phyloP scores from a whole-genome alignment of 2,797 vertebrate genomes.

The Falco biarmicus region DNA sequence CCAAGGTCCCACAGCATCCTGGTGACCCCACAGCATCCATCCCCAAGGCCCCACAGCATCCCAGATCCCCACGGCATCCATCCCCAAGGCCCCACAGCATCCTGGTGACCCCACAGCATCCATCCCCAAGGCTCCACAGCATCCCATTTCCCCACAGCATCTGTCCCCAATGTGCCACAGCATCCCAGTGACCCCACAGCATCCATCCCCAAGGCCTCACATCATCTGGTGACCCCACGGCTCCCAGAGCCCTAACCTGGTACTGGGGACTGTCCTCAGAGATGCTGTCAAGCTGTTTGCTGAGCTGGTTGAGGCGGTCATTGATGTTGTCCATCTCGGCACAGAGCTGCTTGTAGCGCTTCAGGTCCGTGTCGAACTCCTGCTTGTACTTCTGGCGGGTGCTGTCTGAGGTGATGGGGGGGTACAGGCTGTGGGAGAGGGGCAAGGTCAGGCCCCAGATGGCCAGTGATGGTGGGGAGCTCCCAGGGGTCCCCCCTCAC shows the following conservation, averaged over 20 bases:
- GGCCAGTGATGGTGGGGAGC: too few species aligned
- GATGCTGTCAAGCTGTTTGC: conserved; percentile 80
- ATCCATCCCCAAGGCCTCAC: neutral
- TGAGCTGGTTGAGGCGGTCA: conserved; percentile 83
- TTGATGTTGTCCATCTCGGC: conserved; percentile 84
- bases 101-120: too few species aligned
- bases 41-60: neutral
- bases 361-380: conserved; percentile 83
- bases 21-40: too few species aligned
- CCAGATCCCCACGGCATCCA: too few species aligned
- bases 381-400: conserved; percentile 81
- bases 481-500: neutral
- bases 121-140: neutral
- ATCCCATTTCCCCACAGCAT: neutral
- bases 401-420: conserved; percentile 80
- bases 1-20: rapidly evolving
- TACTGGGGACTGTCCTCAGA: conserved; percentile 77
- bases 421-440: conserved; percentile 76
- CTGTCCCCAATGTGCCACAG: neutral
- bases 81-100: neutral
- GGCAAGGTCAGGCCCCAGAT: neutral
- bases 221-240: rapidly evolving
- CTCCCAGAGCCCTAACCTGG: conserved; percentile 60
- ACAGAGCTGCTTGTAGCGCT: conserved; percentile 83
- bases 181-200: neutral